Conservation (phyloP, 2,797 vertebrate species). For the Halcyon chelicuti region DNA sequence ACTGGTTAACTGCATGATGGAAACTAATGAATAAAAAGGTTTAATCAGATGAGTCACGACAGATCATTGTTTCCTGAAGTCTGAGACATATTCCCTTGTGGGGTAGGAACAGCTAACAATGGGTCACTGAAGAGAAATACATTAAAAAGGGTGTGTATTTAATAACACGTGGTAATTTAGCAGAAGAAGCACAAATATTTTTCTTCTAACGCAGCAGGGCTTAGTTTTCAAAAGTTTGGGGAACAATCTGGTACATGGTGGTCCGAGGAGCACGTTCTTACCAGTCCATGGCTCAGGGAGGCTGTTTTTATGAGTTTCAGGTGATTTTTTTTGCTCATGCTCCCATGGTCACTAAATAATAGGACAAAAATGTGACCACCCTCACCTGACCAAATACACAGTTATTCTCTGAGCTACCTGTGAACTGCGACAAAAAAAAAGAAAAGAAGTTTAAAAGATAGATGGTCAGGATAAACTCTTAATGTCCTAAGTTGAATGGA, state of each 20-base stretch:
- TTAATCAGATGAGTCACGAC: constrained; percentile 18
- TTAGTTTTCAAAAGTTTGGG: not conserved
- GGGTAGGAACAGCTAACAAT: not conserved
- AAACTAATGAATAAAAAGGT: not conserved
- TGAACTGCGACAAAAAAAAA: not conserved
- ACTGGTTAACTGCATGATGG: not conserved
- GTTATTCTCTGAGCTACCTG: not conserved
- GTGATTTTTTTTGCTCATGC: not conserved
- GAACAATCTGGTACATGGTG: not conserved
- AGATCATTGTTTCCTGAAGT: constrained; percentile 20
- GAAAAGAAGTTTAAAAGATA: not conserved
- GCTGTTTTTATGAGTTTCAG: not conserved
- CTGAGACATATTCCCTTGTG: not conserved
- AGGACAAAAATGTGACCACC: not conserved
- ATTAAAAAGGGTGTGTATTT: not conserved
- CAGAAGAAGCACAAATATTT: not conserved
- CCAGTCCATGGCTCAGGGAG: not conserved
- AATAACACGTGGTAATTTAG: not conserved
- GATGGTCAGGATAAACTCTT: not conserved
- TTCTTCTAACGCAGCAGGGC: not conserved
- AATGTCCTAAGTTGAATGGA: not conserved
- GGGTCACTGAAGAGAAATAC: not conserved
- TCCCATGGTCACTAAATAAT: not conserved
- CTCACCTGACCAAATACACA: not conserved
- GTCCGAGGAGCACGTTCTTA: not conserved